These are phyloP conservation scores for Zoanthus sansibaricus DNA, from an alignment of 92 coral and sea anemone species.

Conservation along the genomic window DNA sequence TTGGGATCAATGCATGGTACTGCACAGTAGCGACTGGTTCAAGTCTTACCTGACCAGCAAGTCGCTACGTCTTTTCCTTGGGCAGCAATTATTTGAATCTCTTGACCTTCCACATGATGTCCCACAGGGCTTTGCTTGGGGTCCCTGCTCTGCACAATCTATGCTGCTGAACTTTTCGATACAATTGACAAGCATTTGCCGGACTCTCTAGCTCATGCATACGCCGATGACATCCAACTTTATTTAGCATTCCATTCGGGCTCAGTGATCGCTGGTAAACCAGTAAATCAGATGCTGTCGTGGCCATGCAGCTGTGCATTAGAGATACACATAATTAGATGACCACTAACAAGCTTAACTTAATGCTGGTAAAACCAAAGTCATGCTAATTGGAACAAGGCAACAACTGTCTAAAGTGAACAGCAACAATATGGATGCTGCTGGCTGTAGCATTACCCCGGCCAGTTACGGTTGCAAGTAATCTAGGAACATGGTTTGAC, in stretches of 20 bases:
- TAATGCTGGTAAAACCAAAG: constrained; percentile 58
- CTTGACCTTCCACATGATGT: constrained; percentile 39
- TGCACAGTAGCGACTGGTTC: constrained; percentile 49
- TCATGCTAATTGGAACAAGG: constrained; percentile 50
- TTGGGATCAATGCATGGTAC: constrained; percentile 38
- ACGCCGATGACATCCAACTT: constrained; percentile 21
- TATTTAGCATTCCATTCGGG: constrained; percentile 18
- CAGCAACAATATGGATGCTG: constrained; percentile 25
- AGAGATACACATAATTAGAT: constrained; percentile 25
- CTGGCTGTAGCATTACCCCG: constrained; percentile 9
- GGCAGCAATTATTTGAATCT: not conserved
- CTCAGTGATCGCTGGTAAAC: not conserved
- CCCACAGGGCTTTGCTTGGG: constrained; percentile 50
- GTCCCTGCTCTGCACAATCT: not conserved
- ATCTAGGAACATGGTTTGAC: not conserved
- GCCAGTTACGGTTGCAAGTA: constrained; percentile 34
- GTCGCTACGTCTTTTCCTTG: constrained; percentile 31
- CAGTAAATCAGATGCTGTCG: constrained; percentile 28
- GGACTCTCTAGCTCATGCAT: not conserved
- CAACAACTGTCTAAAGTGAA: not conserved
- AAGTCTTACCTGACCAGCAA: constrained; percentile 45
- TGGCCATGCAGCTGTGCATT: constrained; percentile 17
- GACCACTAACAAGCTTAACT: not conserved
- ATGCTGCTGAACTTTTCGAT: constrained; percentile 34
- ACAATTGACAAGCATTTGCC: constrained; percentile 2